A percentile compares a stretch with the other conserved stretches of the same genome.
Conservation (phyloP, 2,797 vertebrate species). For the Sebastes trivittatus region DNA sequence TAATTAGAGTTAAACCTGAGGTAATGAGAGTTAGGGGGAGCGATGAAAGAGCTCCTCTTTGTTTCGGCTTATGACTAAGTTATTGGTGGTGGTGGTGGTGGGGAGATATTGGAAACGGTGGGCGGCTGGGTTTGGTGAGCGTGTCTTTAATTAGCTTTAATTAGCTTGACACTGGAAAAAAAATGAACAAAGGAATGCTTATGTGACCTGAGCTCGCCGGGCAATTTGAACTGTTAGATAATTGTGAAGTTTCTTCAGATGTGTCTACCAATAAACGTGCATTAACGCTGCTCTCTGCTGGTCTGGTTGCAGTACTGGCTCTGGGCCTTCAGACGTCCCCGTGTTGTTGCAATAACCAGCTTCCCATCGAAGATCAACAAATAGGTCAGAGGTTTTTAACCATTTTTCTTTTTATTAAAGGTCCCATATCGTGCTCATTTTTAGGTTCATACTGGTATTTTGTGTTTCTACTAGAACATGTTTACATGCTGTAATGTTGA, state of each 20-base stretch:
- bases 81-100: slow-evolving; percentile 39
- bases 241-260: not conserved
- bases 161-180: not conserved
- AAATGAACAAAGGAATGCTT: slow-evolving; percentile 16
- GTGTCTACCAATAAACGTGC: not conserved
- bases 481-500: too few relatives aligned
- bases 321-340: not conserved
- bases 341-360: not conserved
- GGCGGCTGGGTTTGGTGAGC: not conserved
- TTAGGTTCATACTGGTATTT: too few relatives aligned
- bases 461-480: too few relatives aligned
- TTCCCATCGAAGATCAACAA: not conserved
- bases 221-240: not conserved
- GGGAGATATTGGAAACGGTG: slow-evolving; percentile 35
- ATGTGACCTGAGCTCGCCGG: not conserved
- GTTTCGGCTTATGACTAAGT: slow-evolving; percentile 51
- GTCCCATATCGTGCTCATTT: too few relatives aligned
- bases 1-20: slow-evolving; percentile 64
- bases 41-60: slow-evolving; percentile 64
- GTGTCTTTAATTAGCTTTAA: slow-evolving; percentile 36
- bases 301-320: slow-evolving; percentile 1
- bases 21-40: slow-evolving; percentile 59
- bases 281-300: slow-evolving; percentile 48
- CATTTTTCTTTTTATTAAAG: not conserved
- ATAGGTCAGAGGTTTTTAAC: not conserved